A percentile compares a stretch with the other conserved stretches of the same genome.
Conservation (phyloP, 2,797 vertebrate genomes). For the Myripristis jacobus region DNA sequence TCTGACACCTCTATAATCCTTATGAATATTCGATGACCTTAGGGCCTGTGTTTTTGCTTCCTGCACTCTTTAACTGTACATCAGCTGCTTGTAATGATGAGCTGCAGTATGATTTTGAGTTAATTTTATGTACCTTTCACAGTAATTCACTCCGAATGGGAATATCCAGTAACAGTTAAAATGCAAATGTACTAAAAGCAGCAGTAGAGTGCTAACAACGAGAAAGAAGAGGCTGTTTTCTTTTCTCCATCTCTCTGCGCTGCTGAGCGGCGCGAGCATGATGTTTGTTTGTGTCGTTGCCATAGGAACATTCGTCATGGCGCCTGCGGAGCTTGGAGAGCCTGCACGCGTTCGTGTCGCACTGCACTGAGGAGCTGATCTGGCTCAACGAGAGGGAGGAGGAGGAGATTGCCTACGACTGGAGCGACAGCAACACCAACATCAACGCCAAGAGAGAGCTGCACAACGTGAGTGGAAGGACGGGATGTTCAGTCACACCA, state of each 20-base stretch:
- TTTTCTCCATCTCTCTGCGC: neutral
- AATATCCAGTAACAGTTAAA: neutral
- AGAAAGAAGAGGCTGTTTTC: neutral
- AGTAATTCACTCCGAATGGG: neutral
- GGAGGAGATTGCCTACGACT: constrained; percentile 96
- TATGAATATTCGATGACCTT: no score
- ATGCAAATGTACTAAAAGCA: neutral
- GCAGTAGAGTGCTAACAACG: neutral
- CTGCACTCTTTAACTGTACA: no score
- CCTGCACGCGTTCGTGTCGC: constrained; percentile 91
- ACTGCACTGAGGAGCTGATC: constrained; percentile 95
- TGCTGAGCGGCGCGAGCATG: constrained; percentile 45
- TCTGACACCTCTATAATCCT: no score
- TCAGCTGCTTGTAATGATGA: no score
- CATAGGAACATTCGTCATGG: constrained; percentile 95
- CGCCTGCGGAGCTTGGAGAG: constrained; percentile 93
- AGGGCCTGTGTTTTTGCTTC: no score
- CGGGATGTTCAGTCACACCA: neutral
- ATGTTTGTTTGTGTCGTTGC: constrained; percentile 67
- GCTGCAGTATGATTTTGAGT: no score
- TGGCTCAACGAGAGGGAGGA: constrained; percentile 99
- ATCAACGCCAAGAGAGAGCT: constrained; percentile 90
- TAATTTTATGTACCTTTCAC: no score
- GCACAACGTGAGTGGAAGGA: constrained; percentile 86
- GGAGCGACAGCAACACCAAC: constrained; percentile 93